Base-by-base conservation (phyloP, 2,888 invertebrate genomes). In the Pyrrhosoma nymphula region DNA sequence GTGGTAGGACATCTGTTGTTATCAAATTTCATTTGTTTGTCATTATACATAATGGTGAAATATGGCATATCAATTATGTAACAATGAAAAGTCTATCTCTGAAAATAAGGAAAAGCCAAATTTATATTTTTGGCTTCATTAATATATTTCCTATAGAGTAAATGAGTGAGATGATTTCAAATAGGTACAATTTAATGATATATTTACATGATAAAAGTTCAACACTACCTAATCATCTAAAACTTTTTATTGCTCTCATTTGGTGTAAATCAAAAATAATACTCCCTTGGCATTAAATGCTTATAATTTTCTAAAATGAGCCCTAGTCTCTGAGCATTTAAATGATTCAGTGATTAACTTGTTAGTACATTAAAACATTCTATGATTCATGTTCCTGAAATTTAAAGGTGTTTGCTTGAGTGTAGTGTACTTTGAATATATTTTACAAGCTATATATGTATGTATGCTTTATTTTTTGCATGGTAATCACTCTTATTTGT, bases 221-320 rank as follows among this genome's bases (percentile, higher is more conserved):
- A 69, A 69, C 26, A n/a, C 56, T 75, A n/a, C n/a, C n/a, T n/a
- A 39, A 26, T 93, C 69, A 55, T 18, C 93, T 93, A 47, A 75
- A 93, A 93, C 63, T 12, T n/a, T 30, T 93, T 93, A 93, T 93
- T 93, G 93, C 93, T 93, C 55, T 75, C 35, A 47, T 93, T 93
- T 39, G n/a, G 39, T 69, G 69, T 47, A 69, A 75, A 47, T 93
- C 39, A 10, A 89, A 89, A 89, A 89, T 89, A 89, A 89, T 56
- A 55, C n/a, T 56, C 56, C 26, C 56, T n/a, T 56, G 6, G 56
- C 47, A 89, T 89, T 26, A 6, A 89, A 89, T 56, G 18, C n/a
- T 14, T 55, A 47, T 56, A 56, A 23, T 88, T 30, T 82, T 82
- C 82, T 82, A 82, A 82, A 82, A 82, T 14, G 55, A 89, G 55